Percentiles rank a stretch among this genome's conserved stretches.
Evolutionary conservation across 2,888 invertebrate genomes (phyloP).

Genomic region (Latrodectus hesperus): DNA sequence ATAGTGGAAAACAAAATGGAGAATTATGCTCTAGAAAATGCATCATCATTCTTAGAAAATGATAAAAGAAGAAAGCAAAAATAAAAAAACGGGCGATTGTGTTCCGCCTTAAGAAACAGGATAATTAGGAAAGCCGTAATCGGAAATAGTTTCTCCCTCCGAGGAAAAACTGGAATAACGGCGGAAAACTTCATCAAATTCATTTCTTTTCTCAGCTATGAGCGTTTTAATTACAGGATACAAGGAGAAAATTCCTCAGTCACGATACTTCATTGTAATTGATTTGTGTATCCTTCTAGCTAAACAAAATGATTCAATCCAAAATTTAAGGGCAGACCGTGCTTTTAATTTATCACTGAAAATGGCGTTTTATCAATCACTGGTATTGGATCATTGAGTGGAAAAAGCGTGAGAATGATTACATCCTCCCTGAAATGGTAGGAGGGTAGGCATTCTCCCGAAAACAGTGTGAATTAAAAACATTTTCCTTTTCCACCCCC

Average conservation of each 20-base stretch:
- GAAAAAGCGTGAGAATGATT: slow-evolving; percentile 34
- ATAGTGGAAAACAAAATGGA: slow-evolving; percentile 11
- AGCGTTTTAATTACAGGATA: slow-evolving; percentile 60
- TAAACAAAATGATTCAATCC: slow-evolving; percentile 46
- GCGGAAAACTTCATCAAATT: slow-evolving; percentile 56
- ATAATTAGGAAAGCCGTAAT: slow-evolving; percentile 64
- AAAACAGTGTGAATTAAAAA: background rate
- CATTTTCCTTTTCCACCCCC: background rate
- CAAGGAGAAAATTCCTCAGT: slow-evolving; percentile 15
- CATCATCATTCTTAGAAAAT: slow-evolving; percentile 41
- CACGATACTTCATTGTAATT: slow-evolving; percentile 39
- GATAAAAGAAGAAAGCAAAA: slow-evolving; percentile 14
- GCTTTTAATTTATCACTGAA: slow-evolving; percentile 46
- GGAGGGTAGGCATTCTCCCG: background rate
- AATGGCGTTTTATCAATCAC: slow-evolving; percentile 57
- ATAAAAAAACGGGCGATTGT: slow-evolving; percentile 14
- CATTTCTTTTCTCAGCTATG: slow-evolving; percentile 46
- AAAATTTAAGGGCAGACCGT: slow-evolving; percentile 16
- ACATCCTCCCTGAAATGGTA: background rate
- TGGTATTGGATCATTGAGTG: slow-evolving; percentile 43
- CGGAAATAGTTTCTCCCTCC: slow-evolving; percentile 56
- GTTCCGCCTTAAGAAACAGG: slow-evolving; percentile 55
- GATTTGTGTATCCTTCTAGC: slow-evolving; percentile 62
- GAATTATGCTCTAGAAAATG: slow-evolving; percentile 37
- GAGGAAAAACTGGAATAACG: slow-evolving; percentile 49